phyloP scores from a whole-genome alignment of 2,888 invertebrate species.

The Proisotoma minuta region DNA sequence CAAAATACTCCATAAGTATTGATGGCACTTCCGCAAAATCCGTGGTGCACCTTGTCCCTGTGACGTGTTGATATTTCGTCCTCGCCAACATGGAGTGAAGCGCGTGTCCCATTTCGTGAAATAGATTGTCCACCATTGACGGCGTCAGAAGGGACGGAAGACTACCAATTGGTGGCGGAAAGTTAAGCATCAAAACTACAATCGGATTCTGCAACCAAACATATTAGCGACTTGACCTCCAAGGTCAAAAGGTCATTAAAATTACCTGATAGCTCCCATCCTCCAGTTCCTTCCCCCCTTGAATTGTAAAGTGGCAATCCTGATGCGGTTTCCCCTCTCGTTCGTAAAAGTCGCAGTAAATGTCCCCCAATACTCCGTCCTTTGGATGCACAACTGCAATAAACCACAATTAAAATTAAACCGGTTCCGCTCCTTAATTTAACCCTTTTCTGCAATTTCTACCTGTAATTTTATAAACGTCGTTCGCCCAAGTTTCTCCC shows the following conservation, averaged over 20 bases:
- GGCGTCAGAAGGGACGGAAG: conserved; percentile 72
- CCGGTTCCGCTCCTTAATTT: no score
- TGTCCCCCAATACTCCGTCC: conserved; percentile 80
- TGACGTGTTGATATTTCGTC: conserved; percentile 92
- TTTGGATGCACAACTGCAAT: conserved; percentile 67
- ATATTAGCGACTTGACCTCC: neutral
- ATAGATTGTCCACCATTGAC: conserved; percentile 87
- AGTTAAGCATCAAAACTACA: conserved; percentile 86
- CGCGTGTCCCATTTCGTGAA: conserved; percentile 99
- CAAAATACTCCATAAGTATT: conserved; percentile 97
- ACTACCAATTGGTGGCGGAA: conserved; percentile 63
- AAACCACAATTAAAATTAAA: neutral
- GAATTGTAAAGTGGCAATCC: conserved; percentile 98
- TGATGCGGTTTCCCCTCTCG: conserved; percentile 87
- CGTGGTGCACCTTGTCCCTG: conserved; percentile 93
- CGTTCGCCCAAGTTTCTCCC: conserved; percentile 81
- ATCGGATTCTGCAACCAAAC: conserved; percentile 66
- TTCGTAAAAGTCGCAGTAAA: conserved; percentile 96
- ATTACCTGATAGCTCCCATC: conserved; percentile 76
- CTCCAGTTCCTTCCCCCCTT: conserved; percentile 74
- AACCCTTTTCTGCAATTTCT: conserved; percentile 13
- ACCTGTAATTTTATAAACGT: conserved; percentile 83
- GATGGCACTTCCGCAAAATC: conserved; percentile 99
- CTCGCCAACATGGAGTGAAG: conserved; percentile 97
- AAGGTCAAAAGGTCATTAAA: neutral